Percentiles rank a stretch among this genome's conserved stretches.
Evolutionary conservation across 2,797 vertebrate genomes (phyloP).

Genomic region (Taeniopygia guttata): DNA sequence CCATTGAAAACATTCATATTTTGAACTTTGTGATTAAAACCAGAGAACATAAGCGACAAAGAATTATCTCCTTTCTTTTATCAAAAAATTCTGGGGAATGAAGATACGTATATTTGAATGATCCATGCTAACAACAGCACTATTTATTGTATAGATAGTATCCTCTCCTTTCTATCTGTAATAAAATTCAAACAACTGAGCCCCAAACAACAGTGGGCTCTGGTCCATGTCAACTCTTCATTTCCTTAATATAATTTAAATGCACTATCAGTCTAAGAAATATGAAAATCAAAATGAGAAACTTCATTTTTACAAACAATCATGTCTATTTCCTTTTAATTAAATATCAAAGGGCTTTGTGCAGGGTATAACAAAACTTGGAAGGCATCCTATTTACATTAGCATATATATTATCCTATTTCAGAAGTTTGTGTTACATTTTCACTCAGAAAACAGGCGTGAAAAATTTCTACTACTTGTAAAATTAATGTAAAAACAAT

Average conservation of each 20-base stretch:
- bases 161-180: background rate
- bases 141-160: background rate
- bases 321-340: background rate
- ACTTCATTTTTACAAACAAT: background rate
- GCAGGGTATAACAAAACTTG: background rate
- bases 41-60: background rate
- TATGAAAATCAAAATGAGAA: background rate
- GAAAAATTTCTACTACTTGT: background rate
- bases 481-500: background rate
- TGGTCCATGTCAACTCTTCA: background rate
- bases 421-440: background rate
- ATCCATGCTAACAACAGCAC: background rate
- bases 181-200: background rate
- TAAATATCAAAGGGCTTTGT: background rate
- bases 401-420: background rate
- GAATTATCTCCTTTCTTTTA: background rate
- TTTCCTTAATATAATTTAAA: background rate
- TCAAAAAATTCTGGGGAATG: background rate
- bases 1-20: background rate
- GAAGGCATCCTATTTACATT: background rate
- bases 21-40: background rate
- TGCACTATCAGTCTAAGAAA: background rate
- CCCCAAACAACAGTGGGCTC: background rate
- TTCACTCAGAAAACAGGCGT: background rate
- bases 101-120: background rate